These are phyloP conservation scores for Lanistes nyassanus DNA, from an alignment of 1,140 invertebrate genomes.

Conservation along the genomic window DNA sequence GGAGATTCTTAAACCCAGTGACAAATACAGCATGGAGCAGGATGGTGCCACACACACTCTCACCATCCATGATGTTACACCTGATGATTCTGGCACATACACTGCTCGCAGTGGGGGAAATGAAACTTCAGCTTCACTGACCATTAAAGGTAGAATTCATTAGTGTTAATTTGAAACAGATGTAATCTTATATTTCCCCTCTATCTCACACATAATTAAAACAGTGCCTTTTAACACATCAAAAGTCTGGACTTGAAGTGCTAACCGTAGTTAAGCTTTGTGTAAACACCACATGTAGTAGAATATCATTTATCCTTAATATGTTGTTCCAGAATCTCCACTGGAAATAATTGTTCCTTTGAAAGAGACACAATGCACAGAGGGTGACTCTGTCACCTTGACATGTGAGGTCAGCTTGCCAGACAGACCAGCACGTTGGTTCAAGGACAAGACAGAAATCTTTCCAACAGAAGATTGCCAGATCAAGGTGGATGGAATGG, in stretches of 20 bases:
- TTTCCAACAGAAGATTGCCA: slow-evolving; percentile 34
- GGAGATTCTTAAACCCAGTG: slow-evolving; percentile 43
- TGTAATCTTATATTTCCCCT: background rate
- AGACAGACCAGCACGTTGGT: slow-evolving; percentile 49
- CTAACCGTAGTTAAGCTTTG: background rate
- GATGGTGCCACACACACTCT: slow-evolving; percentile 57
- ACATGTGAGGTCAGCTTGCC: slow-evolving; percentile 73
- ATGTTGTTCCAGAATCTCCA: slow-evolving; percentile 67
- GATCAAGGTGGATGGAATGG: slow-evolving; percentile 38
- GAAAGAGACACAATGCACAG: slow-evolving; percentile 88
- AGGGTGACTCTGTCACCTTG: slow-evolving; percentile 92
- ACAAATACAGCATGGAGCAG: slow-evolving; percentile 43
- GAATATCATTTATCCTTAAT: background rate
- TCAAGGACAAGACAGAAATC: slow-evolving; percentile 44
- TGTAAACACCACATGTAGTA: background rate
- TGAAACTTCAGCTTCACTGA: slow-evolving; percentile 46
- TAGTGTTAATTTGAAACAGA: background rate
- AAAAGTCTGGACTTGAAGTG: background rate
- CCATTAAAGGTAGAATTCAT: slow-evolving; percentile 45
- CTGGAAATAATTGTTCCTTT: slow-evolving; percentile 96
- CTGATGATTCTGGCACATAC: slow-evolving; percentile 61
- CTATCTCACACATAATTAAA: background rate
- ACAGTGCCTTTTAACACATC: background rate
- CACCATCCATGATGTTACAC: slow-evolving; percentile 52
- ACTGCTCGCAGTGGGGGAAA: slow-evolving; percentile 42